phyloP scores from a whole-genome alignment of 1,140 invertebrate species.

The Magallana angulata region DNA sequence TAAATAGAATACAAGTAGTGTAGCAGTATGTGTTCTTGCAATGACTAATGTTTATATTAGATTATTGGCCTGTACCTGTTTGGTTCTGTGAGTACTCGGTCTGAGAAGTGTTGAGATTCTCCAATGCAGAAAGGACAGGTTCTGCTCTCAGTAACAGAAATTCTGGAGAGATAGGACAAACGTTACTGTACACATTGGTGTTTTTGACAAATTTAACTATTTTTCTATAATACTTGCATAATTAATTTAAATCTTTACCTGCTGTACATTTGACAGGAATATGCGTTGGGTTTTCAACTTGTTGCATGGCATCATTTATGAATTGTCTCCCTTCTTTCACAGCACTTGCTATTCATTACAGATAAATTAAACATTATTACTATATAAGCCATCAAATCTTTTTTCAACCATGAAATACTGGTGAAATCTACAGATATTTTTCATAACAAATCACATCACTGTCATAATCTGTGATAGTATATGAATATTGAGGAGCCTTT shows the following conservation, averaged over 20 bases:
- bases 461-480: too few relatives aligned
- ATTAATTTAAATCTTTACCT: constrained; percentile 72
- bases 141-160: constrained; percentile 68
- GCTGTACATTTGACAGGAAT: constrained; percentile 86
- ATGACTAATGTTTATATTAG: too few relatives aligned
- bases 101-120: constrained; percentile 58
- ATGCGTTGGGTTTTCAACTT: constrained; percentile 86
- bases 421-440: too few relatives aligned
- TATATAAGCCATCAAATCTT: too few relatives aligned
- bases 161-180: constrained; percentile 58
- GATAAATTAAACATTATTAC: neutral
- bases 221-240: neutral
- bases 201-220: neutral
- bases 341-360: constrained; percentile 79
- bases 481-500: too few relatives aligned
- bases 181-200: neutral
- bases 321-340: constrained; percentile 83
- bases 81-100: constrained; percentile 63
- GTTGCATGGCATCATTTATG: constrained; percentile 83
- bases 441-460: too few relatives aligned
- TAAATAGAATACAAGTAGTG: too few relatives aligned
- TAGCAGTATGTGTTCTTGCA: too few relatives aligned
- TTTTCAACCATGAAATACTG: too few relatives aligned
- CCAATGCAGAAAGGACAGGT: constrained; percentile 67
- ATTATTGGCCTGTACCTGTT: constrained; percentile 56